These are phyloP conservation scores for Halcyon badia DNA, from an alignment of 2,797 vertebrate species.

Conservation along the genomic window DNA sequence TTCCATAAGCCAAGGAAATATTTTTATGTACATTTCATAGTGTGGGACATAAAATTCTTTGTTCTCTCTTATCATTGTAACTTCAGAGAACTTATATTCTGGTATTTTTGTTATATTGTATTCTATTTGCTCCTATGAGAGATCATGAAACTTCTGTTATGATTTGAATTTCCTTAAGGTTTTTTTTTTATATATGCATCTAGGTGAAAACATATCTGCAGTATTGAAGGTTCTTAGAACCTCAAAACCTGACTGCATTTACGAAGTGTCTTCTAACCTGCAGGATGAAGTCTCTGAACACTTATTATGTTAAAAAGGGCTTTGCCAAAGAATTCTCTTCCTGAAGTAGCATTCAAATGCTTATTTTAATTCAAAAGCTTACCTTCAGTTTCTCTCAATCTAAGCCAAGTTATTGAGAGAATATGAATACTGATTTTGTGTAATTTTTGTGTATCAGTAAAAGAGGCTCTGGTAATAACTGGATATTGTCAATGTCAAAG, in stretches of 20 bases:
- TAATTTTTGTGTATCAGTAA: background rate
- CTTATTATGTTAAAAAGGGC: background rate
- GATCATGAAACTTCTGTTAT: background rate
- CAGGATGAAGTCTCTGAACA: background rate
- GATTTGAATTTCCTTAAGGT: background rate
- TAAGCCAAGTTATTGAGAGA: background rate
- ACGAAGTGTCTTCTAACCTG: background rate
- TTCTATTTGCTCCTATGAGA: background rate
- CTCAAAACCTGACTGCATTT: background rate
- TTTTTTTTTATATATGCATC: background rate
- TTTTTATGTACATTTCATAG: background rate
- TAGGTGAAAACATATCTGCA: background rate
- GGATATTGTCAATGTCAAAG: background rate
- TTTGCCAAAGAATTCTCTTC: background rate
- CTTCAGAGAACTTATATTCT: background rate
- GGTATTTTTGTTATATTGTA: background rate
- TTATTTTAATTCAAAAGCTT: background rate
- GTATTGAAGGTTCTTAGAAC: background rate
- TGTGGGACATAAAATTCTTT: background rate
- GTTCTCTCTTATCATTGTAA: background rate
- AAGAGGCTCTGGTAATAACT: background rate
- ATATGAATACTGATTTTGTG: background rate
- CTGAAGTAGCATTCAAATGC: background rate
- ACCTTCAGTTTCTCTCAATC: background rate
- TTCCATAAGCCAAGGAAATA: background rate